Conservation (phyloP, 2,113 vertebrate species). For the Pao palembangensis region DNA sequence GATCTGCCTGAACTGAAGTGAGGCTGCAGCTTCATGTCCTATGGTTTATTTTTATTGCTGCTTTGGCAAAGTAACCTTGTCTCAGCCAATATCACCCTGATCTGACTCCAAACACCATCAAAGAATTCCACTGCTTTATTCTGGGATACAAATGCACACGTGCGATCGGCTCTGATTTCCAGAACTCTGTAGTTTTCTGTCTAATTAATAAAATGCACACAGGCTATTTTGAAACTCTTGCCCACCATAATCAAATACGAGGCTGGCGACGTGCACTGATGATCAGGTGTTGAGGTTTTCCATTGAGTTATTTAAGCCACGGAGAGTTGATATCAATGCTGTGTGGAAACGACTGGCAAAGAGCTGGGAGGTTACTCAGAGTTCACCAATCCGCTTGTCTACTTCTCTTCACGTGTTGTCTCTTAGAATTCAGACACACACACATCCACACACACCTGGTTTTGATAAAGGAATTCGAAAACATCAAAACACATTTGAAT, state of each 20-base stretch:
- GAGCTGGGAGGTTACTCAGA: conserved; percentile 60
- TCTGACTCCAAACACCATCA: background rate
- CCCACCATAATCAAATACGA: background rate
- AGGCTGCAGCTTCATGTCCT: conserved; percentile 7
- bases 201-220: conserved; percentile 2
- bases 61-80: conserved; percentile 2
- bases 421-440: conserved; percentile 34
- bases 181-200: conserved; percentile 3
- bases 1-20: conserved; percentile 13
- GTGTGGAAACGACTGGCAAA: conserved; percentile 40
- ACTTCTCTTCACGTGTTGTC: conserved; percentile 50
- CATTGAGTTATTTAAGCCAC: conserved; percentile 69
- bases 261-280: conserved; percentile 34
- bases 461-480: conserved; percentile 20
- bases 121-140: background rate
- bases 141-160: background rate
- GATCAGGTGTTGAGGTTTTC: conserved; percentile 51
- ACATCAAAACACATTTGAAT: conserved; percentile 5
- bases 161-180: background rate
- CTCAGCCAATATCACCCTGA: conserved; percentile 1
- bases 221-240: too few relatives aligned
- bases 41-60: conserved; percentile 6
- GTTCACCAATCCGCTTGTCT: conserved; percentile 65
- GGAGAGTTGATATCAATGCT: conserved; percentile 65
- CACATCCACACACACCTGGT: conserved; percentile 8